A percentile compares a stretch with the other conserved stretches of the same genome.
Evolutionary conservation across 1,140 invertebrate species (phyloP).

Genomic region (Caerostris extrusa): DNA sequence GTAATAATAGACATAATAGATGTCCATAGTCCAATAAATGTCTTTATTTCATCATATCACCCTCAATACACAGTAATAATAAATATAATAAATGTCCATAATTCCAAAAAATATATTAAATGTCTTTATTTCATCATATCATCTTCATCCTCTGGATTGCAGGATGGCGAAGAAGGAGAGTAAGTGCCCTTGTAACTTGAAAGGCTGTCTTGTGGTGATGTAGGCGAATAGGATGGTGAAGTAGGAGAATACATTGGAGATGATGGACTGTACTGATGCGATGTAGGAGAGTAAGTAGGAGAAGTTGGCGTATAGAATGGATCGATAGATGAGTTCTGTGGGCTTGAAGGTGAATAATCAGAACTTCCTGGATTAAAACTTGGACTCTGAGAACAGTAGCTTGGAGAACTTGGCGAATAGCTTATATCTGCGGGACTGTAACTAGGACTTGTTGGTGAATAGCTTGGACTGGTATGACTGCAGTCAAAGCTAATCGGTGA

Average conservation of each 20-base stretch:
- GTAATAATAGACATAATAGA: too few species aligned
- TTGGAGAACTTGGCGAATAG: slow-evolving; percentile 83
- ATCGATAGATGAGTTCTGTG: slow-evolving; percentile 87
- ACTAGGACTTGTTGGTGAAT: slow-evolving; percentile 81
- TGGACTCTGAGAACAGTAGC: slow-evolving; percentile 84
- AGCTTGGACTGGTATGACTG: slow-evolving; percentile 86
- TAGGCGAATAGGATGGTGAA: slow-evolving; percentile 83
- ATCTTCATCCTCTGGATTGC: slow-evolving; percentile 81
- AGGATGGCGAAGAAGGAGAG: slow-evolving; percentile 83
- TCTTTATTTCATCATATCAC: too few species aligned
- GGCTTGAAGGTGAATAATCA: slow-evolving; percentile 90
- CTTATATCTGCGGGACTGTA: slow-evolving; percentile 82
- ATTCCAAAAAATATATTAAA: too few species aligned
- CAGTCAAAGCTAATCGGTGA: slow-evolving; percentile 86
- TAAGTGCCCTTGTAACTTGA: slow-evolving; percentile 89
- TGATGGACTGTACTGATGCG: slow-evolving; percentile 89
- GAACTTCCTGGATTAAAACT: slow-evolving; percentile 89
- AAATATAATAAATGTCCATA: too few species aligned
- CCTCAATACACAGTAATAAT: too few species aligned
- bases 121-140: neutral
- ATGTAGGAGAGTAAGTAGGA: slow-evolving; percentile 90
- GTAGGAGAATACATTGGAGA: slow-evolving; percentile 93
- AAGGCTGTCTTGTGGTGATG: slow-evolving; percentile 83
- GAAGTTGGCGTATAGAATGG: slow-evolving; percentile 85
- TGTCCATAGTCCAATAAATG: too few species aligned